Evolutionary conservation across 2,113 vertebrate species (phyloP), one percentile per base, ranked within the genome.

Genomic region (Mustela nigripes): DNA sequence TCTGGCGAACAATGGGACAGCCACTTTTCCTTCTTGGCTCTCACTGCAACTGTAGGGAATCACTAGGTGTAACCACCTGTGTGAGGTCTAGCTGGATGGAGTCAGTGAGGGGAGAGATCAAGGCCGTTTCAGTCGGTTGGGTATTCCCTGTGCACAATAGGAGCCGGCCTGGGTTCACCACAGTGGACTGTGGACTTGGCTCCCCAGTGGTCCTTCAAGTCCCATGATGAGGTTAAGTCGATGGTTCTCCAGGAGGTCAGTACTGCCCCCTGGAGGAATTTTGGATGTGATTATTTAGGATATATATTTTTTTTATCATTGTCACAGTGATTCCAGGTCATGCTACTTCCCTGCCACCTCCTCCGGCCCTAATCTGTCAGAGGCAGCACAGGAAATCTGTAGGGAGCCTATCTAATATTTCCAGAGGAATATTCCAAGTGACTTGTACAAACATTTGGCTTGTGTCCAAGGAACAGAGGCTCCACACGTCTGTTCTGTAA

Each of bases 221-320:
- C 45, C 15, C 1, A 1, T 4, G 10, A 60, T 31, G 8, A 85
- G 26, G 7, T 48, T 42, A 45, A 85, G 36, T 4, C n/a, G 31
- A 15, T 3, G 15, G 33, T 87, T 95, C 87, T 96, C 63, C 50
- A 82, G 83, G 74, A 95, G 42, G 62, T 50, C 15, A 76, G 19
- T 82, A 95, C 84, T 96, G 96, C 98, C 97, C 96, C 82, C 97
- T 97, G 28, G 50, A 92, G 90, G 5, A 28, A 31, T 80, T 91
- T 48, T n/a, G 42, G 65, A 24, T 90, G 92, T 45, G 63, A 73
- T 39, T 3, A 86, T 60, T 18, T 73, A 16, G 69, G 45, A 65
- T 76, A 33, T 65, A 39, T 39, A 39, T 39, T 4, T 2, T 63
- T 5, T 73, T 56, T 92, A 56, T 53, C 89, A 45, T 9, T 5